These are phyloP conservation scores for Procambarus clarkii DNA, from an alignment of 1,140 invertebrate genomes.

Conservation along the genomic window DNA sequence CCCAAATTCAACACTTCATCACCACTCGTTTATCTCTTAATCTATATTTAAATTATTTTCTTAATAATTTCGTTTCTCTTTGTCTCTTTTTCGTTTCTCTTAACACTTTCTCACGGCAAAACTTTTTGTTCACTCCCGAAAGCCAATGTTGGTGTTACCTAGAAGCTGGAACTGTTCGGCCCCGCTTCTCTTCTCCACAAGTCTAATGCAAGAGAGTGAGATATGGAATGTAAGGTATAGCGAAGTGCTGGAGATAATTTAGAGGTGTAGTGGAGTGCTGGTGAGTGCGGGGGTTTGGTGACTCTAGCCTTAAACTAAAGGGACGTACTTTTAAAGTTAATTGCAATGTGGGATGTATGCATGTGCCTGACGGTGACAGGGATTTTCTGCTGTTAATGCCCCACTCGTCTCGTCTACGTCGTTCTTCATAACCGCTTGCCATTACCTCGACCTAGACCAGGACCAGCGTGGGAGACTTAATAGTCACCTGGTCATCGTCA, in stretches of 20 bases:
- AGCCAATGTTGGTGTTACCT: too few relatives aligned
- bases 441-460: neutral
- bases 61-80: too few relatives aligned
- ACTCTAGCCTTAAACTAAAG: neutral
- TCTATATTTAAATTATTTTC: too few relatives aligned
- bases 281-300: neutral
- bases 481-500: neutral
- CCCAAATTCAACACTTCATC: too few relatives aligned
- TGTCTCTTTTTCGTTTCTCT: too few relatives aligned
- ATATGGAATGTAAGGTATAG: neutral
- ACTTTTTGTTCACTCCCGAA: too few relatives aligned
- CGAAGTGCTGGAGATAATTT: neutral
- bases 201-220: neutral
- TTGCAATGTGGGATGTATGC: neutral
- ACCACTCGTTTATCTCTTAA: neutral
- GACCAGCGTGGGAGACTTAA: neutral
- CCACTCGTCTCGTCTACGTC: too few relatives aligned
- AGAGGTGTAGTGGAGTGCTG: neutral
- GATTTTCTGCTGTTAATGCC: neutral
- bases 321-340: slow-evolving; percentile 8
- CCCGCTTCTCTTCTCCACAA: neutral
- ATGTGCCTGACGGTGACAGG: neutral
- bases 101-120: too few relatives aligned
- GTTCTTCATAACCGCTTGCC: neutral
- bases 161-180: too few relatives aligned